A percentile compares a stretch with the other conserved stretches of the same genome.
phyloP scores from a whole-genome alignment of 2,797 vertebrate species.

The Cynopterus sphinx region DNA sequence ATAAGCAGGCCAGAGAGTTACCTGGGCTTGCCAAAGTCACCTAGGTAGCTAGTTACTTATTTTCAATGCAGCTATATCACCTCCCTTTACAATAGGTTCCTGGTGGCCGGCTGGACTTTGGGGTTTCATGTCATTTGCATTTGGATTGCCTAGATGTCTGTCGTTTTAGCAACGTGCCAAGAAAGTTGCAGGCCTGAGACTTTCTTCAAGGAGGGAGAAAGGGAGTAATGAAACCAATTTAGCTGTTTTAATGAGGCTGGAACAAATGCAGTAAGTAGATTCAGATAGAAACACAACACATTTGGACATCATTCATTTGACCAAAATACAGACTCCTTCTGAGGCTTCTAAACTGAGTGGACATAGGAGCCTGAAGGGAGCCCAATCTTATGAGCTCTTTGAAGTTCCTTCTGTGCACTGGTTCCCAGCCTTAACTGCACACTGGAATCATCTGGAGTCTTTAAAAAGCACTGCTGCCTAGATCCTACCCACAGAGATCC shows the following conservation, averaged over 20 bases:
- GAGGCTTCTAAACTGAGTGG: neutral
- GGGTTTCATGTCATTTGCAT: neutral
- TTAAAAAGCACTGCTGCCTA: neutral
- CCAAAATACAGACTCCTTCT: neutral
- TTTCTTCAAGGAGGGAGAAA: constrained; percentile 15
- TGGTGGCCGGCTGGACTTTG: neutral
- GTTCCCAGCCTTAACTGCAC: neutral
- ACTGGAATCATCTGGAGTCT: neutral
- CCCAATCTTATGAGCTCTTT: neutral
- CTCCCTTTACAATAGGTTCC: neutral
- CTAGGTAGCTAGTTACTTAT: neutral
- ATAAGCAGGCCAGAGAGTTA: neutral
- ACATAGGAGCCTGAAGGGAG: neutral
- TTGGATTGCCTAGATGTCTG: neutral
- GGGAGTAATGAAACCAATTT: neutral
- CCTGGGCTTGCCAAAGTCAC: neutral
- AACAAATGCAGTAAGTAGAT: neutral
- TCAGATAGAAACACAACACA: neutral
- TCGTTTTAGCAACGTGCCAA: constrained; percentile 22
- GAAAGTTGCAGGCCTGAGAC: neutral
- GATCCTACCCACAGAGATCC: neutral
- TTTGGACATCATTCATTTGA: neutral
- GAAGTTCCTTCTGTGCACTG: neutral
- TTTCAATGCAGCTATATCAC: neutral
- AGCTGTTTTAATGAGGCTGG: constrained; percentile 27